These are phyloP conservation scores for Aphidius ervi DNA, from an alignment of 1,140 invertebrate genomes.

Conservation along the genomic window DNA sequence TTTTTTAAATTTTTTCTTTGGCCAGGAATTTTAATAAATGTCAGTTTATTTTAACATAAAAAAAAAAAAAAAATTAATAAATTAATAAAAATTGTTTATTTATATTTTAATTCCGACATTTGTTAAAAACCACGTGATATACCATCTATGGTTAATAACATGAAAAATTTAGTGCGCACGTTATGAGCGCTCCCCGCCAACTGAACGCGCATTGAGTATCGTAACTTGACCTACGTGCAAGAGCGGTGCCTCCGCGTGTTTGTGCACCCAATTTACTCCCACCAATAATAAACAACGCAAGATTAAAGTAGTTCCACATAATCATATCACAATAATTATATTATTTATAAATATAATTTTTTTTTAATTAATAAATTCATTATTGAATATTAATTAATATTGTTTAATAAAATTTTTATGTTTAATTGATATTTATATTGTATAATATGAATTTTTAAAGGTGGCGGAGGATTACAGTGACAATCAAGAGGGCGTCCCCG, in stretches of 20 bases:
- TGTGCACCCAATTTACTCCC: conserved; percentile 36
- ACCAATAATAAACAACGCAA: conserved; percentile 24
- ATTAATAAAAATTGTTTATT: too few relatives aligned
- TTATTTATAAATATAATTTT: neutral
- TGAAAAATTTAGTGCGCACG: conserved; percentile 39
- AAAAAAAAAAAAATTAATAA: too few relatives aligned
- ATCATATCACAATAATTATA: conserved; percentile 13
- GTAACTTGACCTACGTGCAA: conserved; percentile 53
- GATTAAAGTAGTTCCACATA: conserved; percentile 36
- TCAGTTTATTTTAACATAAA: too few relatives aligned
- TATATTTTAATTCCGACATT: neutral
- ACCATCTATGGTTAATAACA: conserved; percentile 36
- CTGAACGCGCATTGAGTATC: conserved; percentile 40
- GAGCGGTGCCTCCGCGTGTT: conserved; percentile 44
- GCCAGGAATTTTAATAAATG: too few relatives aligned
- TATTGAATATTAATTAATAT: neutral
- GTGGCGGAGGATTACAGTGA: conserved; percentile 49
- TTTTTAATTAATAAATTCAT: conserved; percentile 4
- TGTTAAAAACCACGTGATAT: conserved; percentile 39
- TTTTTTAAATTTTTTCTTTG: too few relatives aligned
- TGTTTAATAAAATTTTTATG: neutral
- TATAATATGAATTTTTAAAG: conserved; percentile 12
- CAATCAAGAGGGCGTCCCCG: conserved; percentile 58
- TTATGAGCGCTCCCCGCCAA: conserved; percentile 47
- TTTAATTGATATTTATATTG: neutral